Conservation (phyloP, 2,797 vertebrate genomes). For the Paratrypauchen microcephalus region DNA sequence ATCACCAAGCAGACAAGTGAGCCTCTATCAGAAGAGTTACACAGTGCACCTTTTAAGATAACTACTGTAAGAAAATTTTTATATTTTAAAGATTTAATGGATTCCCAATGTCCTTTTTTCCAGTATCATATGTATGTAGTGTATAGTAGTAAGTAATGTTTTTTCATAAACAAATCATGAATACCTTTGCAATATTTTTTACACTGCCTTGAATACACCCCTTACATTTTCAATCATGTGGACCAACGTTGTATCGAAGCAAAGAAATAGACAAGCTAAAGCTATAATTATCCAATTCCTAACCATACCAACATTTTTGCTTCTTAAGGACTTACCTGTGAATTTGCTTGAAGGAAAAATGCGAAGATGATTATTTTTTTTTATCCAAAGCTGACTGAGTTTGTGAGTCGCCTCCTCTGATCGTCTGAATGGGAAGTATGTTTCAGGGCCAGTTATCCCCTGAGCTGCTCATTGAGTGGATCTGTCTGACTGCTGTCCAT, state of each 20-base stretch:
- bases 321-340: constrained; percentile 48
- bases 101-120: no score
- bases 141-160: no score
- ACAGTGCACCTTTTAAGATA: no score
- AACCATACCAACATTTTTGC: no score
- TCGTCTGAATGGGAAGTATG: constrained; percentile 27
- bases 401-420: constrained; percentile 14
- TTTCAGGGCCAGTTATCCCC: constrained; percentile 36
- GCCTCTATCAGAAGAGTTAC: no score
- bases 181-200: background rate
- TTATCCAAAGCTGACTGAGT: background rate
- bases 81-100: no score
- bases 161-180: no score
- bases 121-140: no score
- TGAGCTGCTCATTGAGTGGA: constrained; percentile 40
- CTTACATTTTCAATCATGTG: background rate
- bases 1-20: no score
- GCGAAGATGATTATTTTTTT: background rate
- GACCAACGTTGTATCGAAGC: background rate
- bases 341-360: background rate
- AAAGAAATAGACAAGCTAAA: background rate
- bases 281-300: no score
- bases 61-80: no score
- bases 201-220: background rate
- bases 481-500: constrained; percentile 40